Evolutionary conservation across 2,888 invertebrate species (phyloP), one percentile per base, ranked within the genome.

Genomic region (Lasioglossum marginatum): DNA sequence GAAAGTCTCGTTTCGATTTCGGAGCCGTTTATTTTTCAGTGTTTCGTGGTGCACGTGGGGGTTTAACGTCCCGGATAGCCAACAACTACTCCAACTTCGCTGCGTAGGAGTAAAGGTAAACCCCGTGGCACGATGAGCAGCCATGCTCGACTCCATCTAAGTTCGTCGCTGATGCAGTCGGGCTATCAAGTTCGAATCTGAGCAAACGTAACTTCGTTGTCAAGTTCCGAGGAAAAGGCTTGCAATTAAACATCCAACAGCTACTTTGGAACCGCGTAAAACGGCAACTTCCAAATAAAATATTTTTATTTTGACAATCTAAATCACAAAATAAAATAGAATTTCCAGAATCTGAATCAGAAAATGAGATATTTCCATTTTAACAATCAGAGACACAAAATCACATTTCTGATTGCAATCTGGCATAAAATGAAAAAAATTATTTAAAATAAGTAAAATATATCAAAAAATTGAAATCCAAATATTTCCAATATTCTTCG

Each of bases 71-170:
- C 57, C 57, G 40, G 74, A 37, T 57, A 78, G 75, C 68, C 79
- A 68, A 76, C 78, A 80, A 78, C 78, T 74, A 72, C 72, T 40
- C 31, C 79, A 89, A 88, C 81, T 87, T 86, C 79, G 72, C 86
- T 86, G 85, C 88, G 89, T 92, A 92, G 90, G 91, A 92, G 91
- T 92, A 89, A 91, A 89, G 87, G 87, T 89, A 91, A 92, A 91
- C 86, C 82, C 75, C 34, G 1, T 45, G 2, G 57, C 12, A 60
- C 31, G 79, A 12, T n/a, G 79, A 72, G 45, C 37, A 60, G 78
- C 57, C 52, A 34, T 27, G 43, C 60, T 37, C 57, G 48, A 68
- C 82, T 84, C 78, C 84, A 87, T 78, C 87, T 84, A 89, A 91
- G 87, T 87, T 90, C 74, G 66, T 31, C 79, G 40, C 72, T 60